A percentile compares a stretch with the other conserved stretches of the same genome.
Evolutionary conservation across 1,140 invertebrate genomes (phyloP).

Genomic region (Drosophila lacertosa): DNA sequence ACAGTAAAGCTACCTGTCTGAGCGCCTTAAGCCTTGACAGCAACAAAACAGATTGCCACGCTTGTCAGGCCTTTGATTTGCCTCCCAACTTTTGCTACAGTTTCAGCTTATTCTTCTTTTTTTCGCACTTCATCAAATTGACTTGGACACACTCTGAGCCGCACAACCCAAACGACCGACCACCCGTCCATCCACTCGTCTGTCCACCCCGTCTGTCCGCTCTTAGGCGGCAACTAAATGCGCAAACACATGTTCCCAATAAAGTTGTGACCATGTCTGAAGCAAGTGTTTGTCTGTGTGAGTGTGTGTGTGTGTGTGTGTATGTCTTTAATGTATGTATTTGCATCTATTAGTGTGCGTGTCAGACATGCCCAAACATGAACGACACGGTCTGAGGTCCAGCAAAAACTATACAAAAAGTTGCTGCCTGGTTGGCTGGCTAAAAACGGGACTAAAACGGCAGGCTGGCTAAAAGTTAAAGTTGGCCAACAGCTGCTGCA

Average conservation of each 20-base stretch:
- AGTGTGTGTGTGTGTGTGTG: constrained; percentile 10
- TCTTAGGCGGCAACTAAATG: constrained; percentile 59
- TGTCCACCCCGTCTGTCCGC: neutral
- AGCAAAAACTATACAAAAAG: constrained; percentile 69
- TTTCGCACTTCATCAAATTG: constrained; percentile 71
- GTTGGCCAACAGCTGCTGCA: constrained; percentile 46
- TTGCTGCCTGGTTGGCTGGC: constrained; percentile 54
- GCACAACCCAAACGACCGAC: too few species aligned
- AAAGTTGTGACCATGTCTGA: constrained; percentile 33
- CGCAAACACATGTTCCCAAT: constrained; percentile 73
- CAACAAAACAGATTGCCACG: constrained; percentile 48
- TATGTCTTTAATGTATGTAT: constrained; percentile 52
- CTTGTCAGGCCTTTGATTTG: constrained; percentile 44
- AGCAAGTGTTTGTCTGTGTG: constrained; percentile 19
- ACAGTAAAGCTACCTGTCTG: constrained; percentile 27
- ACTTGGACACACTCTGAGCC: constrained; percentile 36
- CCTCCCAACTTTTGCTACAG: too few species aligned
- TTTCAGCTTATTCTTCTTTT: constrained; percentile 4
- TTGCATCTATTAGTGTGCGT: constrained; percentile 69
- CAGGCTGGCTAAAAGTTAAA: constrained; percentile 50
- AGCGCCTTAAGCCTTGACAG: constrained; percentile 39
- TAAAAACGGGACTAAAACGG: neutral
- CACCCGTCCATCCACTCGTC: too few species aligned
- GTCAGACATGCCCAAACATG: constrained; percentile 30
- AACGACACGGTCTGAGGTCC: constrained; percentile 31